A percentile compares a stretch with the other conserved stretches of the same genome.
Evolutionary conservation across 2,797 vertebrate species (phyloP).

Genomic region (Microcaecilia unicolor): DNA sequence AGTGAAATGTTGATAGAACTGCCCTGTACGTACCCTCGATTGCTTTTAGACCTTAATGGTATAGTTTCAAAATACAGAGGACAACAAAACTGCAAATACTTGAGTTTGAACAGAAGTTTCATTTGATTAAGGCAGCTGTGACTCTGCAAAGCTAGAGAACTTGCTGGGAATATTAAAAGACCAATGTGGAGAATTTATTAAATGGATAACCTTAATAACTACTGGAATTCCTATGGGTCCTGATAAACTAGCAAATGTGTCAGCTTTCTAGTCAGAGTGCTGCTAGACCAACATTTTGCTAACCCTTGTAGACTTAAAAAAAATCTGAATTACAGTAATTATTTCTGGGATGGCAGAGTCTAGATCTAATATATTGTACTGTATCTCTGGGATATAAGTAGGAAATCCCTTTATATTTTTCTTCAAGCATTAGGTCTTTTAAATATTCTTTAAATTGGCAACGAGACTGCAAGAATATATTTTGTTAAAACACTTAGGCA

Average conservation of each 20-base stretch:
- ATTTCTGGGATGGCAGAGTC: neutral
- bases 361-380: neutral
- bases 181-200: neutral
- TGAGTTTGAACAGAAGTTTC: neutral
- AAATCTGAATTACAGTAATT: no score
- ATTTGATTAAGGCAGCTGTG: neutral
- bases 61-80: no score
- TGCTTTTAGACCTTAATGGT: no score
- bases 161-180: neutral
- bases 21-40: no score
- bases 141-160: fast-evolving
- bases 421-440: no score
- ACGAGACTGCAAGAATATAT: constrained; percentile 14
- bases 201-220: constrained; percentile 8
- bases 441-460: constrained; percentile 17
- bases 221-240: constrained; percentile 4
- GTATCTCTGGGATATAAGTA: neutral
- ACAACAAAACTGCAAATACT: neutral
- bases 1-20: no score
- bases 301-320: neutral
- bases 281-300: neutral
- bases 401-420: constrained; percentile 25
- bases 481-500: constrained; percentile 22
- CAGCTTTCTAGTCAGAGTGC: neutral
- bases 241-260: neutral